phyloP scores from a whole-genome alignment of 2,113 vertebrate genomes.

The Theristicus caerulescens region DNA sequence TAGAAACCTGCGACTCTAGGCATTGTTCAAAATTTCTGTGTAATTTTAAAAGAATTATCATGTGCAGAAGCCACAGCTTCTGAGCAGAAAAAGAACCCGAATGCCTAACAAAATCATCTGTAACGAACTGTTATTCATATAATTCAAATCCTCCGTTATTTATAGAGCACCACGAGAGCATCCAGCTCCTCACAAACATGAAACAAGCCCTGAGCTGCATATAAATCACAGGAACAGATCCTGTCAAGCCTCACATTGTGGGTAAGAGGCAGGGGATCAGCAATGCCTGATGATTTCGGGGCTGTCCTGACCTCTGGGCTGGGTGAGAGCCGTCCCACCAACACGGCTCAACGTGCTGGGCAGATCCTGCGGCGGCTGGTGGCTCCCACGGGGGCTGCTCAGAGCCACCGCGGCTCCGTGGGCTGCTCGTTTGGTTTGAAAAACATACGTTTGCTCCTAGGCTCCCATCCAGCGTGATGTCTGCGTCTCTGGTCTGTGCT shows the following conservation, averaged over 20 bases:
- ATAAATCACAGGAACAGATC: slow-evolving; percentile 11
- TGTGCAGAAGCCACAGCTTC: not conserved
- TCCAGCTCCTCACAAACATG: slow-evolving; percentile 37
- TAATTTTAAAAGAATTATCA: not conserved
- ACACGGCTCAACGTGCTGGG: accelerated
- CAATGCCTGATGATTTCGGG: accelerated
- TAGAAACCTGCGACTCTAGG: not conserved
- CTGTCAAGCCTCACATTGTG: not conserved
- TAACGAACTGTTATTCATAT: slow-evolving; percentile 38
- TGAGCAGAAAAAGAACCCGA: not conserved
- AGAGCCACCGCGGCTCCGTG: accelerated
- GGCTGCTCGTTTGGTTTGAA: not conserved
- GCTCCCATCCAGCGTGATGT: accelerated
- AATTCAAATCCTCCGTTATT: slow-evolving; percentile 46
- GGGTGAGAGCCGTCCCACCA: not conserved
- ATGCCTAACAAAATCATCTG: not conserved
- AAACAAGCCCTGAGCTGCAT: slow-evolving; percentile 41
- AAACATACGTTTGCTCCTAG: accelerated
- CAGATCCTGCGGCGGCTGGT: not conserved
- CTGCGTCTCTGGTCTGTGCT: not conserved
- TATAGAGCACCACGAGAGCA: slow-evolving; percentile 32
- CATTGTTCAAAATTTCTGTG: not conserved
- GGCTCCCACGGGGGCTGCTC: not conserved
- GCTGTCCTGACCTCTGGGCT: not conserved
- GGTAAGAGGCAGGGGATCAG: not conserved